Conservation (phyloP, 2,888 invertebrate genomes). For the Allygus modestus region DNA sequence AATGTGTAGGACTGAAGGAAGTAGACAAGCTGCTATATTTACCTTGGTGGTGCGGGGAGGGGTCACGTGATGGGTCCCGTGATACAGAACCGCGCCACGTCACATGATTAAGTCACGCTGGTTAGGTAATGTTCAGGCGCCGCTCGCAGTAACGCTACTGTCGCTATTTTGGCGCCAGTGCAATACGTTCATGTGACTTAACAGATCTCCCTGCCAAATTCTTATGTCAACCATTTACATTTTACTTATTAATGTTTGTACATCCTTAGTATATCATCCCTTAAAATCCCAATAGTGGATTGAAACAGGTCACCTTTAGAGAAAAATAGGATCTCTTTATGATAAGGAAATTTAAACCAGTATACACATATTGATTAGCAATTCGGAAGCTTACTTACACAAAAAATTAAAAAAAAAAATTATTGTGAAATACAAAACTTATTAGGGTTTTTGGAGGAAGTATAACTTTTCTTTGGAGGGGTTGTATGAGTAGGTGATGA, state of each 20-base stretch:
- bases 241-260: neutral
- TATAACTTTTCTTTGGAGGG: no score
- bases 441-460: no score
- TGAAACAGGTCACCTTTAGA: no score
- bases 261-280: no score
- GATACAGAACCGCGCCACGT: neutral
- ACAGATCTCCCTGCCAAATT: neutral
- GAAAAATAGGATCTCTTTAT: no score
- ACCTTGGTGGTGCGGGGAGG: neutral
- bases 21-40: neutral
- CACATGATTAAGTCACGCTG: constrained; percentile 10
- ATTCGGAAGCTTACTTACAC: no score
- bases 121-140: constrained; percentile 10
- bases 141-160: neutral
- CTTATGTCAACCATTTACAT: neutral
- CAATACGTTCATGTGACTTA: constrained; percentile 24
- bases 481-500: no score
- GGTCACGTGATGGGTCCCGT: constrained; percentile 26
- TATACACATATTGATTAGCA: no score
- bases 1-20: neutral
- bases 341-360: no score
- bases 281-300: no score
- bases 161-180: constrained; percentile 24
- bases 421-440: no score
- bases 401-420: no score